Evolutionary conservation across 2,888 invertebrate species (phyloP).

Genomic region (Himalopsyche japonica): DNA sequence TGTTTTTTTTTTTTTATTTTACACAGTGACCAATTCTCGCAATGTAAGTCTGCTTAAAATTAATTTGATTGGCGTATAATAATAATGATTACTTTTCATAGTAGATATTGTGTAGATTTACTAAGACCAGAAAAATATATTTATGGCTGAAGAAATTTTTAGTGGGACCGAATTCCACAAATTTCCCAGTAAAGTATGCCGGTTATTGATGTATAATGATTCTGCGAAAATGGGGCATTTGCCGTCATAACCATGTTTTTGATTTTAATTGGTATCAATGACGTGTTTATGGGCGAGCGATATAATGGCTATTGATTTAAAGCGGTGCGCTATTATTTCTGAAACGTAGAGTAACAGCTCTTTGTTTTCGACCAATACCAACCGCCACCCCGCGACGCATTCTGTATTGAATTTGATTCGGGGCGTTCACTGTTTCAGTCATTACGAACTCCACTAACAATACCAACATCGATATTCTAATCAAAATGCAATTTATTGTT

Average conservation of each 20-base stretch:
- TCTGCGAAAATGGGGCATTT: slow-evolving; percentile 4
- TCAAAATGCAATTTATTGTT: background rate
- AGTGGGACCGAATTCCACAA: background rate
- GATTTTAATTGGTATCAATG: slow-evolving; percentile 39
- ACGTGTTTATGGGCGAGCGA: slow-evolving; percentile 36
- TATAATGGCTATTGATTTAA: slow-evolving; percentile 38
- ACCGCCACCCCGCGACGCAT: background rate
- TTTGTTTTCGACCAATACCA: slow-evolving; percentile 8
- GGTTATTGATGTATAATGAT: slow-evolving; percentile 19
- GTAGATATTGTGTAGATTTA: too few relatives aligned
- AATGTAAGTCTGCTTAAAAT: too few relatives aligned
- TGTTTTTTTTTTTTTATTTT: too few relatives aligned
- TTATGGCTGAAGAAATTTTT: too few relatives aligned
- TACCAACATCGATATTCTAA: background rate
- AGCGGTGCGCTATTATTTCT: slow-evolving; percentile 32
- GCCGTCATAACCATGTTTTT: slow-evolving; percentile 34
- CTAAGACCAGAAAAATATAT: too few relatives aligned
- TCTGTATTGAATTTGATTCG: background rate
- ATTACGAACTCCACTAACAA: background rate
- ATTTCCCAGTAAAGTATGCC: background rate
- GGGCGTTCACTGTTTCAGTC: background rate
- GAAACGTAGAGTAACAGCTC: slow-evolving; percentile 8
- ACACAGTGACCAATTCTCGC: too few relatives aligned
- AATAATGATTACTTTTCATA: too few relatives aligned
- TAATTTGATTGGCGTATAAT: too few relatives aligned